A percentile compares a stretch with the other conserved stretches of the same genome.
Conservation (phyloP, 2,888 invertebrate species). For the Andrena bicolor region DNA sequence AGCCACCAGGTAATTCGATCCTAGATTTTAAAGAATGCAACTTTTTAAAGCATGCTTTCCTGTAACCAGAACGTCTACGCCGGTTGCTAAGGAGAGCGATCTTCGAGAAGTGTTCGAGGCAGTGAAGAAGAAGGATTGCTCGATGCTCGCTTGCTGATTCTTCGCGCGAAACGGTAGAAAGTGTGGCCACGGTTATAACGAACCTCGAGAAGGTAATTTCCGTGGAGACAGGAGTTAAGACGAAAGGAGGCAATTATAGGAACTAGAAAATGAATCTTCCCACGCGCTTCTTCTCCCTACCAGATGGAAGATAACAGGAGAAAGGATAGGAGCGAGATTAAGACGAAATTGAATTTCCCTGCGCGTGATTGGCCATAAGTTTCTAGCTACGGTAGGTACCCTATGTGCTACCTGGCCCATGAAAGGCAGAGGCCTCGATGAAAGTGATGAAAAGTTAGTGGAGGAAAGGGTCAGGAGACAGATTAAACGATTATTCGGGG, state of each 20-base stretch:
- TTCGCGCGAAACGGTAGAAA: slow-evolving; percentile 5
- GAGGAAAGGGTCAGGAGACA: slow-evolving; percentile 24
- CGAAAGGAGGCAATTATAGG: neutral
- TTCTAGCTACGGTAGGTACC: neutral
- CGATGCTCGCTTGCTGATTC: slow-evolving; percentile 74
- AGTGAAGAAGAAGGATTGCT: slow-evolving; percentile 80
- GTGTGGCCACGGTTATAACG: neutral
- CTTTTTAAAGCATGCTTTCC: too few species aligned
- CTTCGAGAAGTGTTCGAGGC: slow-evolving; percentile 81
- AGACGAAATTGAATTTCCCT: neutral
- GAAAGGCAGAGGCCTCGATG: neutral
- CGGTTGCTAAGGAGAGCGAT: slow-evolving; percentile 78
- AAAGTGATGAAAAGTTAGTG: slow-evolving; percentile 9
- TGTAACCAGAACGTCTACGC: slow-evolving; percentile 76
- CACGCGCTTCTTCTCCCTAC: neutral
- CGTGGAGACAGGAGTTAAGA: neutral
- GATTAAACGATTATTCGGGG: slow-evolving; percentile 54
- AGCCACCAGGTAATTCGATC: slow-evolving; percentile 71
- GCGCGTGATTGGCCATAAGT: neutral
- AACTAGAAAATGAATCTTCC: neutral
- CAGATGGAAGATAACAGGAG: neutral
- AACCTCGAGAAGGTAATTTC: neutral
- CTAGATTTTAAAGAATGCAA: too few species aligned
- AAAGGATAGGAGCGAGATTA: slow-evolving; percentile 2
- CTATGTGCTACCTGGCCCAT: neutral